These are phyloP conservation scores for Amphipoea lucens DNA, from an alignment of 2,888 invertebrate genomes.

Conservation along the genomic window DNA sequence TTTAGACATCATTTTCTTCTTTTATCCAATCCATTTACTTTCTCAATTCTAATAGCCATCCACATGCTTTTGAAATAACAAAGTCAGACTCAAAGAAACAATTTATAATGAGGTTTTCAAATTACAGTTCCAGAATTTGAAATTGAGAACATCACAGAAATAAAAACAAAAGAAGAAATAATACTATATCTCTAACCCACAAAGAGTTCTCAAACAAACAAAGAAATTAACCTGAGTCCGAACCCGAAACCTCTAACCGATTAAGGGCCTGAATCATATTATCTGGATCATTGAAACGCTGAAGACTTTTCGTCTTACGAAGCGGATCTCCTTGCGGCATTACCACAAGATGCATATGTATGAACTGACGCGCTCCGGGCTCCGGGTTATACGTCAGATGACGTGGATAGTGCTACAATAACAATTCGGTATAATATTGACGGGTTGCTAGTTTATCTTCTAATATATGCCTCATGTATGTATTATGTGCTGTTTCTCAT, in stretches of 20 bases:
- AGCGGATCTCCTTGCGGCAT: slow-evolving; percentile 42
- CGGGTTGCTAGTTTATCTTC: slow-evolving; percentile 43
- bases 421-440: slow-evolving; percentile 53
- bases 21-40: background rate
- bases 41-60: background rate
- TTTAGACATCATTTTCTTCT: background rate
- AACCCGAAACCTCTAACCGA: background rate
- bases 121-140: background rate
- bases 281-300: slow-evolving; percentile 35
- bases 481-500: slow-evolving; percentile 24
- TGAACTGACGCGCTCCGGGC: slow-evolving; percentile 36
- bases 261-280: slow-evolving; percentile 8
- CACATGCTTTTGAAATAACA: background rate
- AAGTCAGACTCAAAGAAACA: background rate
- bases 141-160: background rate
- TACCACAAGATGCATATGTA: slow-evolving; percentile 54
- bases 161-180: background rate
- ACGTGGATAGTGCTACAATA: slow-evolving; percentile 46
- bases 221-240: background rate
- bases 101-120: background rate
- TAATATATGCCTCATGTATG: slow-evolving; percentile 30
- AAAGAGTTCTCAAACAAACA: background rate
- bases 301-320: slow-evolving; percentile 41
- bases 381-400: slow-evolving; percentile 42
- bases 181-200: background rate